Evolutionary conservation across 2,797 vertebrate species (phyloP).

Genomic region (Enteromius viviparus): DNA sequence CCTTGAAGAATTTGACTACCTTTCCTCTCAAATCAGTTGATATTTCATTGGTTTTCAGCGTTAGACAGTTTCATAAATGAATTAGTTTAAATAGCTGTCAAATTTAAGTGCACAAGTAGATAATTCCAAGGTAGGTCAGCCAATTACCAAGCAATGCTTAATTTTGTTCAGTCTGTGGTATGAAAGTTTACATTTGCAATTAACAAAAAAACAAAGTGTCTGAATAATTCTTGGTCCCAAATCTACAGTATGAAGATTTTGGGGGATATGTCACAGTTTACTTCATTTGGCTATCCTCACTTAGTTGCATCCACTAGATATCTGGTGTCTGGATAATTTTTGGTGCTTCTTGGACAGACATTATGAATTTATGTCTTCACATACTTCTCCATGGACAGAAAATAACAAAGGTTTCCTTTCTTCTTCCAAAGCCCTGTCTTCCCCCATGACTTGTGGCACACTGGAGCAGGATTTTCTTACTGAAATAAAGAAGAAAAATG

Average conservation of each 20-base stretch:
- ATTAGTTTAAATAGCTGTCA: neutral
- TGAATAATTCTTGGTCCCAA: neutral
- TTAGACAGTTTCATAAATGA: neutral
- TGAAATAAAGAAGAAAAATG: slow-evolving; percentile 47
- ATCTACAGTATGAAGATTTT: neutral
- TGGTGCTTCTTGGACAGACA: neutral
- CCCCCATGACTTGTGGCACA: neutral
- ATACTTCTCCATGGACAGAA: slow-evolving; percentile 15
- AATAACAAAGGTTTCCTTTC: neutral
- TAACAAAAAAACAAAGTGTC: neutral
- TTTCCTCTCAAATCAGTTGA: neutral
- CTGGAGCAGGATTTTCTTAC: slow-evolving; percentile 2
- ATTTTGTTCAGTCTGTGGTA: neutral
- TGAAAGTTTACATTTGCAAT: neutral
- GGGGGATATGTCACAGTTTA: neutral
- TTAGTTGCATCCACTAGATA: neutral
- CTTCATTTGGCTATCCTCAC: neutral
- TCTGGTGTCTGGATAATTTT: neutral
- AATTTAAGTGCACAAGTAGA: neutral
- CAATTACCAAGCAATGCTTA: neutral
- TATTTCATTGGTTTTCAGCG: neutral
- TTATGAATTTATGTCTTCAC: slow-evolving; percentile 12
- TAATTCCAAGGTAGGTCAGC: neutral
- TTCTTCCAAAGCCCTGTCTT: neutral
- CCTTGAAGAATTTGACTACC: neutral